Base-by-base conservation (phyloP, 2,113 vertebrate species). In the Pluvianellus socialis region DNA sequence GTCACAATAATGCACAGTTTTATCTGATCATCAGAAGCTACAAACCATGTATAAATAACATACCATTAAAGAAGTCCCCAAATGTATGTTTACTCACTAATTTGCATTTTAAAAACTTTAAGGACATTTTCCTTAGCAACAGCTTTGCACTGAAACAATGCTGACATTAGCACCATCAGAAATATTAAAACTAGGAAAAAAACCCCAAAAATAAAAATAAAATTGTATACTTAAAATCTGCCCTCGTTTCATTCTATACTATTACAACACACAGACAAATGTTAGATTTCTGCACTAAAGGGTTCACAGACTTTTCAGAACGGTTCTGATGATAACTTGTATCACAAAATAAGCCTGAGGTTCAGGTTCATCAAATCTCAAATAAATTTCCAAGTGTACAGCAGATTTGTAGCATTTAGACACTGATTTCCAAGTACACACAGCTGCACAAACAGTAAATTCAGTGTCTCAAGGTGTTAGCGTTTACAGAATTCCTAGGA, bases 271-370 rank as follows among this genome's bases (percentile, higher is more conserved):
- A n/a, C 10, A 86, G 33, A 53, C 10, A 61, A 74, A 63, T 2
- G 5, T 13, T 5, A 79, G 40, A 83, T n/a, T 77, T 35, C 47
- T 47, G 49, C 3, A 0, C 18, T 40, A 19, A 74, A 56, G 12
- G 7, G 26, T 35, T 59, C 65, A 35, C 13, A 33, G 26, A 42
- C 27, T 38, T 83, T 79, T 75, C 38, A 27, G 53, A 56, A 84
- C 1, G 1, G 27, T 45, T 55, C 45, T 55, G n/a, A 45, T 21
- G 7, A 53, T 13, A 67, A 8, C 0, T 1, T 20, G 3, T n/a
- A 61, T 35, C 35, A 77, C 33, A 77, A 56, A 73, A 12, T 32
- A 72, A 55, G 9, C 56, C 35, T 47, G 16, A 67, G 16, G 44
- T 26, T 83, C 56, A 32, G 2, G 30, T 86, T 77, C 35, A 52